Conservation (phyloP, 2,797 vertebrate genomes). For the Rhodeus uyekii region DNA sequence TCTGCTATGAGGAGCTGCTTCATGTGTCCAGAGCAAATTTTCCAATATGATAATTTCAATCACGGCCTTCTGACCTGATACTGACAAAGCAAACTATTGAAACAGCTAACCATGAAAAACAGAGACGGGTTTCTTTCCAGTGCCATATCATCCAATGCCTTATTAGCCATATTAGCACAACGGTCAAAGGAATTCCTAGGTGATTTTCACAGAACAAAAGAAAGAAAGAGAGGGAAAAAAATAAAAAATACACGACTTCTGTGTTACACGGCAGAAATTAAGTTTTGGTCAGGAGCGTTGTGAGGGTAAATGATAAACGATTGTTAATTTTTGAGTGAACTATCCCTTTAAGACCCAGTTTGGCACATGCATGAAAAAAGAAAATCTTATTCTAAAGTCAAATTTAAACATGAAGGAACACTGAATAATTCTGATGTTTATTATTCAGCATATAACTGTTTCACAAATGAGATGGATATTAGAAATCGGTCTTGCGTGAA, state of each 20-base stretch:
- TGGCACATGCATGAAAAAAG: background rate
- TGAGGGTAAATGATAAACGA: background rate
- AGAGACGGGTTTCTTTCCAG: background rate
- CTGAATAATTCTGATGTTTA: constrained; percentile 4
- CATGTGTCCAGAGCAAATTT: background rate
- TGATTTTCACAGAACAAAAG: too few species aligned
- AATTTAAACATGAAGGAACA: background rate
- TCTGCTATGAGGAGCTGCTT: background rate
- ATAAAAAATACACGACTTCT: background rate
- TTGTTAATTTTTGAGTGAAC: background rate
- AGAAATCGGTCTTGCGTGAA: background rate
- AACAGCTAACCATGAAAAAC: background rate
- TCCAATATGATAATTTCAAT: background rate
- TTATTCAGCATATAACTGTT: constrained; percentile 3
- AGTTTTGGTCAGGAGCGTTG: background rate
- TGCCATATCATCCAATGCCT: background rate
- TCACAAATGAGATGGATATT: constrained; percentile 13
- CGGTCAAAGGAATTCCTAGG: background rate
- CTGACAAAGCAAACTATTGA: background rate
- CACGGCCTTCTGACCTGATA: background rate
- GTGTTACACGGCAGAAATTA: background rate
- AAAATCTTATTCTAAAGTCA: background rate
- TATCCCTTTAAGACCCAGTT: background rate
- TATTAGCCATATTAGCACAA: too few species aligned
- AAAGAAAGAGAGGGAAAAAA: too few species aligned